Evolutionary conservation across 2,113 vertebrate genomes (phyloP), one percentile per base, ranked within the genome.

Genomic region (Phyllostomus hastatus): DNA sequence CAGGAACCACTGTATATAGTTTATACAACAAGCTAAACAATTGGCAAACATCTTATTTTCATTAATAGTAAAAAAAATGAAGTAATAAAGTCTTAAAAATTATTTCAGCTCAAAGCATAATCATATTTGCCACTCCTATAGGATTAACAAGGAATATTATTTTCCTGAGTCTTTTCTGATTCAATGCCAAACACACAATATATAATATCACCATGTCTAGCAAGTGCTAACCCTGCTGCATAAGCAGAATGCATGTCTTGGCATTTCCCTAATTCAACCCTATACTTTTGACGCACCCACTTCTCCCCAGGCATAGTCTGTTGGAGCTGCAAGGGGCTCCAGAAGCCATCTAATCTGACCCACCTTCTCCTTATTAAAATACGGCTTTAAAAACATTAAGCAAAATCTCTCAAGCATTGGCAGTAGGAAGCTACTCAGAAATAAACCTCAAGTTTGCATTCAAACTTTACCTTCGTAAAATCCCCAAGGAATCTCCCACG

Each of bases 401-500:
- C 46, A 91, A 81, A 80, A 12, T 50, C 48, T 80, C 79, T 50
- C 41, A 76, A n/a, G 69, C 10, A 17, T 0, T 10, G 5, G 38
- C 41, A 66, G 15, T 0, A 2, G 17, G 24, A 66, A 59, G 50
- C 28, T 59, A 79, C 84, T 48, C 85, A 66, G 38, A 90, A 83
- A 92, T 57, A 33, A 95, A 59, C 24, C 78, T 22, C 22, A 97
- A 98, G 92, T 97, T 97, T 96, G 28, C 84, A 88, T 86, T 92
- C 70, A 70, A 67, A 69, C 97, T 99, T 99, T 99, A 99, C 99
- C 99, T 99, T 98, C 99, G 99, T 95, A 99, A 98, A 97, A 99
- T 99, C 93, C 99, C 99, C 95, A 99, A 93, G 0, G 99, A 99
- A 94, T 99, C 99, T 6, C 99, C 99, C 86, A 99, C 91, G 0